Conservation (phyloP, 1,140 invertebrate species). For the Archivesica marissinica region DNA sequence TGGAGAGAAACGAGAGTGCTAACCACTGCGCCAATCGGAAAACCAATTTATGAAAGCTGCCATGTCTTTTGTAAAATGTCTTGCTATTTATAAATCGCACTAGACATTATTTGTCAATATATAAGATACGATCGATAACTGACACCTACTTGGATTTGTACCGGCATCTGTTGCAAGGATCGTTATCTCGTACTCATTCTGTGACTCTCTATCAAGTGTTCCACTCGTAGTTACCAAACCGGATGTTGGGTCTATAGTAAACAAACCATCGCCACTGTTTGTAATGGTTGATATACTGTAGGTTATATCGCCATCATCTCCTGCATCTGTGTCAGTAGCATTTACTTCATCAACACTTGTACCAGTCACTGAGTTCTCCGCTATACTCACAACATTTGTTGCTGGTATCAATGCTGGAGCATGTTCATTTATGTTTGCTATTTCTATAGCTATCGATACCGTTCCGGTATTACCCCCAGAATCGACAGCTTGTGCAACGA, state of each 20-base stretch:
- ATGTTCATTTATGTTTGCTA: constrained; percentile 95
- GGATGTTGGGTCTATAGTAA: constrained; percentile 65
- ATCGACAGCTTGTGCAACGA: constrained; percentile 67
- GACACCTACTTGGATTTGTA: constrained; percentile 39
- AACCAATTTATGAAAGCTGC: no score
- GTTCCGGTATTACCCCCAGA: constrained; percentile 51
- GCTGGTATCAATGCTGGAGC: constrained; percentile 89
- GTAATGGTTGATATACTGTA: constrained; percentile 65
- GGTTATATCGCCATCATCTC: constrained; percentile 66
- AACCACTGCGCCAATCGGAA: no score
- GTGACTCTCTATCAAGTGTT: constrained; percentile 73
- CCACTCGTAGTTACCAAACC: constrained; percentile 63
- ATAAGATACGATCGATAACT: no score
- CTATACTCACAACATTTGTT: constrained; percentile 31
- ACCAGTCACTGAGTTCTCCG: constrained; percentile 60
- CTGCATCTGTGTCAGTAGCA: constrained; percentile 70
- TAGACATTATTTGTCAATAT: no score
- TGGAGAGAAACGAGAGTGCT: no score
- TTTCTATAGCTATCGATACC: constrained; percentile 62
- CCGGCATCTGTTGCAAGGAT: constrained; percentile 68
- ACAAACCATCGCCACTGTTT: constrained; percentile 60
- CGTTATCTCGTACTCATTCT: constrained; percentile 60
- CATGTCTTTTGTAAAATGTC: no score
- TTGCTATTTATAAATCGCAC: no score
- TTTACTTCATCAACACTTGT: constrained; percentile 48